phyloP scores from a whole-genome alignment of 2,797 vertebrate genomes.

The Characodon lateralis region DNA sequence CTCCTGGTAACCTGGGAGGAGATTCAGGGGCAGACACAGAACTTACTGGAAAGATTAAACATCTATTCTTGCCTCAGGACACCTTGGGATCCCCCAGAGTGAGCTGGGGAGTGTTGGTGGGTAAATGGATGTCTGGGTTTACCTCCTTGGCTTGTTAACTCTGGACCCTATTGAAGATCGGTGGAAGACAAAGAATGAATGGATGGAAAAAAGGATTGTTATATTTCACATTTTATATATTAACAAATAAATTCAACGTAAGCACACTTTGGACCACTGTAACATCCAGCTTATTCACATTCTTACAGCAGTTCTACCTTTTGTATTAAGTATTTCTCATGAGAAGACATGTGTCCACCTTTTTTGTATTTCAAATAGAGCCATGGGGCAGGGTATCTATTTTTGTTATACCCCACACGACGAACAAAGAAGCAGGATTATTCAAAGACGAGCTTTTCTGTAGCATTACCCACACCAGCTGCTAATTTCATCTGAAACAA shows the following conservation, averaged over 20 bases:
- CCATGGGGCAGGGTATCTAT: constrained; percentile 52
- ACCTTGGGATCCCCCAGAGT: too few relatives aligned
- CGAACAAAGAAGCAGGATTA: constrained; percentile 60
- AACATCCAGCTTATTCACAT: constrained; percentile 42
- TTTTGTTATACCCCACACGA: constrained; percentile 64
- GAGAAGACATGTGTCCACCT: constrained; percentile 52
- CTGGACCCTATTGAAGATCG: neutral
- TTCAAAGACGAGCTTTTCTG: constrained; percentile 51
- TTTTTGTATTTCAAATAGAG: constrained; percentile 49
- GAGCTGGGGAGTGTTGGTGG: neutral
- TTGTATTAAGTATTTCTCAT: constrained; percentile 33
- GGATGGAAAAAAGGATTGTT: constrained; percentile 1
- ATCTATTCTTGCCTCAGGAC: neutral
- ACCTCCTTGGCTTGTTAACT: neutral
- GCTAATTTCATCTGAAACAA: constrained; percentile 33
- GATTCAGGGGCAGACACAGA: neutral
- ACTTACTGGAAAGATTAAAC: neutral
- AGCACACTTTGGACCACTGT: constrained; percentile 51
- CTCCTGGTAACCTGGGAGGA: neutral
- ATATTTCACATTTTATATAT: constrained; percentile 44
- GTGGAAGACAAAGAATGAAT: neutral
- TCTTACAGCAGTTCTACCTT: constrained; percentile 52
- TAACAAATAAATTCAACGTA: constrained; percentile 44
- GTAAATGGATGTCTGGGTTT: neutral
- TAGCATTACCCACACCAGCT: constrained; percentile 42